Conservation (phyloP, 2,888 invertebrate species). For the Hirtodrosophila cameraria region DNA sequence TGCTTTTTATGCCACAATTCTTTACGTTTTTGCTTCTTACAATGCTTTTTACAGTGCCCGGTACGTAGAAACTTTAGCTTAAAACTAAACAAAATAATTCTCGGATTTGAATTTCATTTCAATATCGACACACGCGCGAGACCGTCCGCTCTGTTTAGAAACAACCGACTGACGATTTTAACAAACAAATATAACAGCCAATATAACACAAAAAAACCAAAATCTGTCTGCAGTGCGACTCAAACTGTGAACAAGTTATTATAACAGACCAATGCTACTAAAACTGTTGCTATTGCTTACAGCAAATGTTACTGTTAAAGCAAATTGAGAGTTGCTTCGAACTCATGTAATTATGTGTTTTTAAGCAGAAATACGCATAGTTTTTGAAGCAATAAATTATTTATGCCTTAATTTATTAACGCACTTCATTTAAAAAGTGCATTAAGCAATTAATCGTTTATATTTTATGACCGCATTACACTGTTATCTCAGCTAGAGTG, state of each 20-base stretch:
- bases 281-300: slow-evolving; percentile 7
- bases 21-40: slow-evolving; percentile 18
- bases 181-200: slow-evolving; percentile 44
- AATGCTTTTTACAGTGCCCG: slow-evolving; percentile 7
- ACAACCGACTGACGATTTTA: slow-evolving; percentile 52
- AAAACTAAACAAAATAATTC: slow-evolving; percentile 31
- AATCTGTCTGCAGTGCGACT: slow-evolving; percentile 6
- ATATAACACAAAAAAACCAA: slow-evolving; percentile 23
- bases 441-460: too few relatives aligned
- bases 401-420: too few relatives aligned
- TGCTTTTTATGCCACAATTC: slow-evolving; percentile 34
- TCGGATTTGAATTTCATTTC: slow-evolving; percentile 31
- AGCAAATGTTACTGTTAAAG: too few relatives aligned
- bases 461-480: too few relatives aligned
- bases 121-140: slow-evolving; percentile 47
- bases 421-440: too few relatives aligned
- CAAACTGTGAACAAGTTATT: slow-evolving; percentile 77
- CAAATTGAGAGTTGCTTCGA: too few relatives aligned
- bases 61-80: slow-evolving; percentile 35
- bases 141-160: slow-evolving; percentile 43
- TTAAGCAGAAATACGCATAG: too few relatives aligned
- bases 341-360: too few relatives aligned
- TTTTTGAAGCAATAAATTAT: too few relatives aligned
- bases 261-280: not conserved
- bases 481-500: too few relatives aligned